Base-by-base conservation (phyloP, 2,797 vertebrate species). In the Falco rusticolus region DNA sequence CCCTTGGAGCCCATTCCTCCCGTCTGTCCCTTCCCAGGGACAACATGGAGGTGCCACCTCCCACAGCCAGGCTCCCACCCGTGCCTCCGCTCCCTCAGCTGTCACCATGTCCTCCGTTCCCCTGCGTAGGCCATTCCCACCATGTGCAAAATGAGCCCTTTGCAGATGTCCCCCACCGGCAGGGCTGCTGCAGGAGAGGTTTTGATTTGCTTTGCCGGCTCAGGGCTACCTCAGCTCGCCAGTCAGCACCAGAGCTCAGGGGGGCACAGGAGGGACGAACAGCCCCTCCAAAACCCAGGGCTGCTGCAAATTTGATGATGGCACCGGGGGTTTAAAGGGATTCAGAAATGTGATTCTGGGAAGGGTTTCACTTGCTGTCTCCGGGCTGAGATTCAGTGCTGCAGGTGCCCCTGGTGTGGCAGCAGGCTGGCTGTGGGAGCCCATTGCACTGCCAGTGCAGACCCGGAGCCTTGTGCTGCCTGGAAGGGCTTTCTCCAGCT, bases 301-400 rank as follows among this genome's bases (percentile, higher is more conserved):
- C 43, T 90, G 60, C 11, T 45, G 31, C 11, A 20, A 61, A 25
- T 16, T 4, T 13, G 61, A 9, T 0, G 1, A 3, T 14, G 39
- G 25, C 71, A 37, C 0, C 3, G 14, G 18, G 24, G 50, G 25
- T 3, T 72, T 54, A 39, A 50, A 33, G 13, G 0, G 0, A 4
- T 16, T 41, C n/a, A 8, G 66, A 31, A 75, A 37, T 0, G 7
- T 50, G 48, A 16, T 33, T 68, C 8, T 31, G 39, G 43, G 28
- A 16, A 13, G 22, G 29, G 11, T 60, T 89, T 79, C 28, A 45
- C 20, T 21, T 1, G 6, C n/a, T 10, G 43, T 10, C 48, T 50
- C 41, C 19, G 29, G 29, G 56, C 5, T 4, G 28, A 59, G 45
- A 3, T 29, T n/a, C 0, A 1, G 43, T n/a, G 39, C 60, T 2